A percentile compares a stretch with the other conserved stretches of the same genome.
phyloP scores from a whole-genome alignment of 2,113 vertebrate species.

The Thamnophis sirtalis region DNA sequence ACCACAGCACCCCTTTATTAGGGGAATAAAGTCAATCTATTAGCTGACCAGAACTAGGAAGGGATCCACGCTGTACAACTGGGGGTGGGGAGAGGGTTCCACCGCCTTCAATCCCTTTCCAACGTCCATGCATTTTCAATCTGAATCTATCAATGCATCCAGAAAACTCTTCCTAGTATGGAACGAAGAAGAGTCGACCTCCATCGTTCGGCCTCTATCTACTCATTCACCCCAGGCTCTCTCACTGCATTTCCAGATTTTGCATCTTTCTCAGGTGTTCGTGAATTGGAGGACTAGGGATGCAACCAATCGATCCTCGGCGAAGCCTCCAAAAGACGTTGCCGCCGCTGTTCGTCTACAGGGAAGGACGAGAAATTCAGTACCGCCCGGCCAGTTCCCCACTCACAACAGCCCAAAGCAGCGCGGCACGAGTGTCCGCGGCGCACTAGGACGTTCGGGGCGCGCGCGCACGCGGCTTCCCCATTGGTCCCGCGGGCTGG shows the following conservation, averaged over 20 bases:
- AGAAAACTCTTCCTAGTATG: neutral
- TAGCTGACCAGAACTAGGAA: neutral
- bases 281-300: neutral
- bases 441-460: neutral
- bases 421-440: no score
- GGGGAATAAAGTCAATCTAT: neutral
- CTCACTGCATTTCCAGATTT: neutral
- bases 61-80: neutral
- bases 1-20: neutral
- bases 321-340: neutral
- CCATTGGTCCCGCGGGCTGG: slow-evolving; percentile 1
- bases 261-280: neutral
- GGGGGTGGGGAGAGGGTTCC: neutral
- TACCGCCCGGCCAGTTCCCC: neutral
- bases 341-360: neutral
- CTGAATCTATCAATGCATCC: neutral
- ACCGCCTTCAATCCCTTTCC: neutral
- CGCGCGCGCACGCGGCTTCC: neutral
- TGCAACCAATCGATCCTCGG: neutral
- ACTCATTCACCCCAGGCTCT: neutral
- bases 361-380: neutral
- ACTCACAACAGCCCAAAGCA: neutral
- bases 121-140: no score
- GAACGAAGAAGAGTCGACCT: neutral
- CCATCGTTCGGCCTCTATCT: no score